Base-by-base conservation (phyloP, 2,113 vertebrate genomes). In the Zosterops hypoxanthus region DNA sequence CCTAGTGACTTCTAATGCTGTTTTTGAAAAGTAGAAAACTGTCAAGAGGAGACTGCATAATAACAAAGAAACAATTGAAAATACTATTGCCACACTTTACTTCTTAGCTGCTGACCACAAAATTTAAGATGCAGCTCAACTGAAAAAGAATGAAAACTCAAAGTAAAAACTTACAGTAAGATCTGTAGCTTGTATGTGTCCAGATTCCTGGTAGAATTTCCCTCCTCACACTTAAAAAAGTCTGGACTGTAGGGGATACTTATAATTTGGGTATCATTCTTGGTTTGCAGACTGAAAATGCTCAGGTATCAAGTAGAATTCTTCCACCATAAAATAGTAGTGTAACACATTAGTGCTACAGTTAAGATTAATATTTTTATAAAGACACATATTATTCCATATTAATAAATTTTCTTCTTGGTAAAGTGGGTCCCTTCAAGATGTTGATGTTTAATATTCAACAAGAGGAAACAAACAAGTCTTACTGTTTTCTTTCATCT, bases 1-100 rank as follows among this genome's bases (percentile, higher is more conserved):
- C 90, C 71, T 41, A 39, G 75, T 57, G 93, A 77, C 42, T 93
- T 94, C 66, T 87, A 91, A 94, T 84, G 90, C 18, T 82, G 83
- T 41, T 92, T 94, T 53, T 56, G 31, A 84, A 76, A 83, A 89
- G 25, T 15, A 76, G 46, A 76, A 92, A 85, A 79, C 26, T 49
- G 28, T 85, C 53, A 78, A 91, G 69, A 85, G 70, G 34, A 77
- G 12, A 71, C 15, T 78, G 69, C 29, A 75, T 26, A 85, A 87
- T 72, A 85, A 84, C 46, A 90, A 83, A 85, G 57, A 79, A 92
- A 89, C 76, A 68, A 84, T 50, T 92, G 49, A 87, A 84, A 91
- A 91, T 33, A 70, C 9, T 31, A 76, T 60, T 78, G 69, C 25
- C 57, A 11, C 56, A 82, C 26, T 72, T 83, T 19, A 92, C n/a